Conservation (phyloP, 2,113 vertebrate species). For the Pachyramphus minor region DNA sequence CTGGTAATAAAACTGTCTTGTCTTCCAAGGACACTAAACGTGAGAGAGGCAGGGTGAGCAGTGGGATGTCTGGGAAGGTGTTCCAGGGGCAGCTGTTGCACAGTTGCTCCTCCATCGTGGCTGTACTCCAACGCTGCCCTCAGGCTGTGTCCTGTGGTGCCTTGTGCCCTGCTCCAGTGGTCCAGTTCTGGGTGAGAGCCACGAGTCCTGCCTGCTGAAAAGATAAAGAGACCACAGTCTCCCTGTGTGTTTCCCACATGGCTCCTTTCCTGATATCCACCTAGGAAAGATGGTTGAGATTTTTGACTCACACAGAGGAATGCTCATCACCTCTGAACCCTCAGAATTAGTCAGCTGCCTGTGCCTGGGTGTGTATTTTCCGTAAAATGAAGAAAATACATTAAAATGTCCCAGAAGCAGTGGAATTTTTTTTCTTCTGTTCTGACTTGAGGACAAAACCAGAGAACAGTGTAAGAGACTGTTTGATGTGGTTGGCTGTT, state of each 20-base stretch:
- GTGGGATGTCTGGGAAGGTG: background rate
- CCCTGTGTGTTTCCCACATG: fast-evolving
- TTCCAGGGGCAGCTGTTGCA: background rate
- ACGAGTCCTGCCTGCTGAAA: fast-evolving
- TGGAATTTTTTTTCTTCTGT: background rate
- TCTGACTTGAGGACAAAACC: background rate
- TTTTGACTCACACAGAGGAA: background rate
- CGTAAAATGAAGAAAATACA: background rate
- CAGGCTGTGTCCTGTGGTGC: fast-evolving
- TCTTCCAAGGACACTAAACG: fast-evolving
- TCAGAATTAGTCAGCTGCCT: fast-evolving
- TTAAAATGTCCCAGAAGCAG: background rate
- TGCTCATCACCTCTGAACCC: background rate
- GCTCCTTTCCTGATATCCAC: fast-evolving
- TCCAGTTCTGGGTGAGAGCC: background rate
- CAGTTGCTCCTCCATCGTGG: fast-evolving
- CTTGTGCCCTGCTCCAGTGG: background rate
- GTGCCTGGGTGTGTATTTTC: fast-evolving
- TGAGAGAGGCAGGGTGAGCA: background rate
- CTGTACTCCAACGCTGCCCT: fast-evolving
- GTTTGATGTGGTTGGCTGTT: background rate
- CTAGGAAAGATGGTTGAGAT: background rate
- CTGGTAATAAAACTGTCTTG: background rate
- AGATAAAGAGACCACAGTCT: fast-evolving
- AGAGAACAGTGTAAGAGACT: background rate